Evolutionary conservation across 2,888 invertebrate genomes (phyloP), one percentile per base, ranked within the genome.

Genomic region (Zhengitettix transpicula): DNA sequence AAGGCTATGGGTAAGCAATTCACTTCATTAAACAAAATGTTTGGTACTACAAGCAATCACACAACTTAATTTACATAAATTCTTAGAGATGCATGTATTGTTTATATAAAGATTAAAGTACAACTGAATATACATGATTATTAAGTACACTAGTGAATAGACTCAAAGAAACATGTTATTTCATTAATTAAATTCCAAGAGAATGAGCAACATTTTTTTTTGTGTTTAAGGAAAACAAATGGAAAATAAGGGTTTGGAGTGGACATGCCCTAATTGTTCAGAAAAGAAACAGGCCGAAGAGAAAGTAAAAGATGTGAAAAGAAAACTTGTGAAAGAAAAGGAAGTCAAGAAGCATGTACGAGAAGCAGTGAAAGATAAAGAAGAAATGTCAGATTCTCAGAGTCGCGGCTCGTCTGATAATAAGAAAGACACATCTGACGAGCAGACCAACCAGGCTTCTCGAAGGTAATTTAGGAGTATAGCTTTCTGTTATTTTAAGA

Each of bases 241-340:
- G 89, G 95, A 96, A 71, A 81, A 85, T 58, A 83, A 87, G 66
- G 88, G 90, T 10, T 81, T 85, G 64, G 90, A 91, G 69, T 94
- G 94, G 94, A 82, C 86, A 62, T 94, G 94, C 72, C 86, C 91
- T 0, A 87, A 87, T 69, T 94, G 93, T 72, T 73, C 77, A 15
- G 84, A 82, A 70, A 83, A 81, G 67, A 51, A 11, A 12, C 14
- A 14, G n/a, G 9, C 40, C 12, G n/a, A 11, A 40, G 15, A 14
- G 11, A 16, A 16, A 52, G 55, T 40, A 14, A 55, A 55, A 11
- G 55, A 52, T 52, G 47, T 40, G 28, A 60, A 62, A 57, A 47
- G n/a, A 8, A 47, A n/a, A 47, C 2, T 47, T 47, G 2, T 47
- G 1, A 53, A 58, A 40, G 55, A 58, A 42, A 14, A 55, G 40